A percentile compares a stretch with the other conserved stretches of the same genome.
Conservation (phyloP, 2,797 vertebrate genomes). For the Apogon hyalosoma region DNA sequence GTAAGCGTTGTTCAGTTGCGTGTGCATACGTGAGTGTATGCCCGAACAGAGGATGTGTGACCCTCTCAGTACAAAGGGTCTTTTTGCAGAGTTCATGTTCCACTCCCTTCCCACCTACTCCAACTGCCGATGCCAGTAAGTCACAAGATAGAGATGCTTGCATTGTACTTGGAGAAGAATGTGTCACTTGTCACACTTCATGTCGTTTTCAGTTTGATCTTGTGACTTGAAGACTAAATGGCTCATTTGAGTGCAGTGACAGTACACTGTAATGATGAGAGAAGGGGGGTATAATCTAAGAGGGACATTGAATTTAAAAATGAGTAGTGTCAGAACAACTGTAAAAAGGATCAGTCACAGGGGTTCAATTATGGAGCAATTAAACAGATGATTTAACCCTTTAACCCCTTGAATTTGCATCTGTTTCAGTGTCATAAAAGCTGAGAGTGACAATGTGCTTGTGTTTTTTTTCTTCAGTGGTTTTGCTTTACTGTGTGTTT, state of each 20-base stretch:
- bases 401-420: too few relatives aligned
- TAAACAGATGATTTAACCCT: too few relatives aligned
- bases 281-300: too few relatives aligned
- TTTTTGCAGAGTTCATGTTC: slow-evolving; percentile 50
- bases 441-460: too few relatives aligned
- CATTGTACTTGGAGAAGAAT: slow-evolving; percentile 43
- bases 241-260: slow-evolving; percentile 26
- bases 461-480: too few relatives aligned
- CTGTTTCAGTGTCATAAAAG: too few relatives aligned
- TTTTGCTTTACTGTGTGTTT: too few relatives aligned
- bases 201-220: slow-evolving; percentile 20
- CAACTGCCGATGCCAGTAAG: slow-evolving; percentile 58
- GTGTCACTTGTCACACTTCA: slow-evolving; percentile 55
- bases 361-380: too few relatives aligned
- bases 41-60: slow-evolving; percentile 60
- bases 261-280: not conserved
- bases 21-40: slow-evolving; percentile 5
- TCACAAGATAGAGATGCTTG: slow-evolving; percentile 56
- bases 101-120: slow-evolving; percentile 64
- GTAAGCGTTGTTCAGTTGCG: slow-evolving; percentile 23
- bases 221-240: slow-evolving; percentile 29
- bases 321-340: too few relatives aligned
- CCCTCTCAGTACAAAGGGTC: slow-evolving; percentile 63
- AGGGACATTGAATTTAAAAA: too few relatives aligned
- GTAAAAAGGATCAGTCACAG: too few relatives aligned